Evolutionary conservation across 2,888 invertebrate species (phyloP).

Genomic region (Nycteola revayana): DNA sequence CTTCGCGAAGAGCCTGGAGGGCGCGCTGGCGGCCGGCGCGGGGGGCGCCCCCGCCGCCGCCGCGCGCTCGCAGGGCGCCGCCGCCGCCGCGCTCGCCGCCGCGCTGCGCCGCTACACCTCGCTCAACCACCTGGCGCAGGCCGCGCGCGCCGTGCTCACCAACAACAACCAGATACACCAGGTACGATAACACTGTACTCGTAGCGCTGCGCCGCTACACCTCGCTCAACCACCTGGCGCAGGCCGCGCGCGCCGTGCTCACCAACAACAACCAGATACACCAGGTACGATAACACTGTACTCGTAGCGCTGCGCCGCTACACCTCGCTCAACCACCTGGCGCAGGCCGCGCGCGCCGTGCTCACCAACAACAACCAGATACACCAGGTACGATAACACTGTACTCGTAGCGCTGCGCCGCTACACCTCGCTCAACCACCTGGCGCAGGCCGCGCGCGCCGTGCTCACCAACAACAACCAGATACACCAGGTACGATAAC

Average conservation of each 20-base stretch:
- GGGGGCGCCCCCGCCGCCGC: constrained; percentile 91
- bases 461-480: constrained; percentile 97
- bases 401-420: constrained; percentile 97
- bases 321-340: constrained; percentile 98
- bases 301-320: constrained; percentile 96
- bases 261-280: constrained; percentile 97
- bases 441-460: constrained; percentile 97
- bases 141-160: constrained; percentile 96
- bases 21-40: constrained; percentile 93
- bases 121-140: constrained; percentile 97
- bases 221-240: constrained; percentile 97
- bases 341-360: constrained; percentile 97
- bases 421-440: constrained; percentile 98
- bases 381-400: constrained; percentile 89
- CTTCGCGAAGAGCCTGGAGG: constrained; percentile 85
- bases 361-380: constrained; percentile 97
- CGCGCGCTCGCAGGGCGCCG: constrained; percentile 89
- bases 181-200: constrained; percentile 90
- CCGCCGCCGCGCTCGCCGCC: constrained; percentile 96
- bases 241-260: constrained; percentile 96
- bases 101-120: constrained; percentile 98
- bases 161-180: constrained; percentile 97
- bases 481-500: constrained; percentile 92
- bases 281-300: constrained; percentile 92
- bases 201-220: constrained; percentile 97